Conservation (phyloP, 2,797 vertebrate genomes). For the Xiphophorus birchmanni region DNA sequence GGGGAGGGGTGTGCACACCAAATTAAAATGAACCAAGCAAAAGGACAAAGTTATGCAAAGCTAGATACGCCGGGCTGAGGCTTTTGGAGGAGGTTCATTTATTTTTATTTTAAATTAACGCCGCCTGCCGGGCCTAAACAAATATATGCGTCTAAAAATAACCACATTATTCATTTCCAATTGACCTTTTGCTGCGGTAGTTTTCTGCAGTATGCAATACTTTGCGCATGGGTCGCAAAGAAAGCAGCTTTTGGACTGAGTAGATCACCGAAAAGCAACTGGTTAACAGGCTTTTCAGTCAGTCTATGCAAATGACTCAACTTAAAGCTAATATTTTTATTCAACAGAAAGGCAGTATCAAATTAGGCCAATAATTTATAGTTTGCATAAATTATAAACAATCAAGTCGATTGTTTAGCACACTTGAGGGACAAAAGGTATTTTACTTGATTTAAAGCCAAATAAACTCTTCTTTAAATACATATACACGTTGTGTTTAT, state of each 20-base stretch:
- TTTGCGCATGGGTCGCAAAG: not conserved
- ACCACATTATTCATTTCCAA: slow-evolving; percentile 2
- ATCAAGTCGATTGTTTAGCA: too few relatives aligned
- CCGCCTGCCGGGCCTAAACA: not conserved
- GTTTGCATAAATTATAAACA: too few relatives aligned
- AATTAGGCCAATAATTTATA: too few relatives aligned
- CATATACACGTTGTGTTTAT: too few relatives aligned
- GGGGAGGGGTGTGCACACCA: not conserved
- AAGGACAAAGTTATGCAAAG: slow-evolving; percentile 6
- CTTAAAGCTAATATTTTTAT: not conserved
- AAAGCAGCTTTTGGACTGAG: not conserved
- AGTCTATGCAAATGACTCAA: not conserved
- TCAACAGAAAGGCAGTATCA: not conserved
- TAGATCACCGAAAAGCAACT: not conserved
- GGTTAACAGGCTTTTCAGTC: not conserved
- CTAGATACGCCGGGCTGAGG: not conserved
- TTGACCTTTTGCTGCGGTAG: slow-evolving; percentile 10
- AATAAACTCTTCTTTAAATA: too few relatives aligned
- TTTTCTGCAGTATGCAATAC: not conserved
- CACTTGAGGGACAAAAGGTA: too few relatives aligned
- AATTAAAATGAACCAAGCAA: slow-evolving; percentile 46
- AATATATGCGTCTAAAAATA: not conserved
- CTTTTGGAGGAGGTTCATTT: not conserved
- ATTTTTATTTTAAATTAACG: slow-evolving; percentile 1
- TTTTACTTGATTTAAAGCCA: too few relatives aligned